These are phyloP conservation scores for Agelastica alni DNA, from an alignment of 2,888 invertebrate species.

Conservation along the genomic window DNA sequence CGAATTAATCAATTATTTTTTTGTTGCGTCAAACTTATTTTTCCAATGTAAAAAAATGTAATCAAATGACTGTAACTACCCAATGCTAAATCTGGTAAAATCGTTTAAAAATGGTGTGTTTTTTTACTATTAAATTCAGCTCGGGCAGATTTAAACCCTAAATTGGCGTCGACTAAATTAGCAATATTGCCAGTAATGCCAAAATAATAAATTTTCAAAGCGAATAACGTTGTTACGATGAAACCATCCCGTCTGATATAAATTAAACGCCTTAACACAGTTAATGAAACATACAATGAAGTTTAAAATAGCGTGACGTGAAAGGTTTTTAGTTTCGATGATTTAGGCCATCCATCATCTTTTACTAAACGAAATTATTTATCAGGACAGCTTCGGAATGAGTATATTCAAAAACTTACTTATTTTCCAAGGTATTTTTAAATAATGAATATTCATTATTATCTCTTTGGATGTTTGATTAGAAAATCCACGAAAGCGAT, in stretches of 20 bases:
- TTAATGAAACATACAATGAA: slow-evolving; percentile 39
- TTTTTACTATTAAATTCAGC: slow-evolving; percentile 21
- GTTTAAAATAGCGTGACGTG: slow-evolving; percentile 41
- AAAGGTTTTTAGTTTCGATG: slow-evolving; percentile 37
- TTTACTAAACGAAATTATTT: slow-evolving; percentile 37
- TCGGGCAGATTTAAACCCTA: slow-evolving; percentile 5
- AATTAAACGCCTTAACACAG: slow-evolving; percentile 37
- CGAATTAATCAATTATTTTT: too few relatives aligned
- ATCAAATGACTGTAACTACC: too few relatives aligned
- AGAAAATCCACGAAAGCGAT: too few relatives aligned
- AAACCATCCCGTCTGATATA: slow-evolving; percentile 31
- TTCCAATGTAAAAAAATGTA: too few relatives aligned
- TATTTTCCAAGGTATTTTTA: slow-evolving; percentile 8
- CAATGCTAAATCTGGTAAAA: too few relatives aligned
- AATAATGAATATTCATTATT: slow-evolving; percentile 13
- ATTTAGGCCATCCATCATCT: slow-evolving; percentile 39
- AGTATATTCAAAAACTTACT: slow-evolving; percentile 34
- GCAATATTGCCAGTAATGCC: slow-evolving; percentile 25
- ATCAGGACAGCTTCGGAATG: slow-evolving; percentile 37
- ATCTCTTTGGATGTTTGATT: too few relatives aligned
- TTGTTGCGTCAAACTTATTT: too few relatives aligned
- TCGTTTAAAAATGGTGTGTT: too few relatives aligned
- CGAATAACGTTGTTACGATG: slow-evolving; percentile 34
- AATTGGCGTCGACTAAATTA: slow-evolving; percentile 12
- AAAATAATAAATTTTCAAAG: slow-evolving; percentile 33